Base-by-base conservation (phyloP, 2,113 vertebrate genomes). In the Tetrax tetrax region DNA sequence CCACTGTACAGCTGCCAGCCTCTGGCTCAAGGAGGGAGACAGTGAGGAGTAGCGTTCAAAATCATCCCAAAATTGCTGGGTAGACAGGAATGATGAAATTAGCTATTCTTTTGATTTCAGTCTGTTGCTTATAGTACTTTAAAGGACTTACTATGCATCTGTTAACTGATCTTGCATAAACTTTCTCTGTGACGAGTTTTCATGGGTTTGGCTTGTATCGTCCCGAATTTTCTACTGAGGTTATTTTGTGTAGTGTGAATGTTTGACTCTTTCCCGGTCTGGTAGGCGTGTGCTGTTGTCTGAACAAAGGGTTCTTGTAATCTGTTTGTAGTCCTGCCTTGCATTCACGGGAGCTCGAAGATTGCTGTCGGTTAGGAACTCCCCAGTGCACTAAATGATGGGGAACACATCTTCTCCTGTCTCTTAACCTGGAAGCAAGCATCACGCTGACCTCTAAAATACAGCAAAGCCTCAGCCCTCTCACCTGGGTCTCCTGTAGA, bases 41-140 rank as follows among this genome's bases (percentile, higher is more conserved):
- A 4, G 54, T 1, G 4, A 16, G 50, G 37, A 25, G 12, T 14
- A 4, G 31, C 7, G 4, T 22, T 50, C 21, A 29, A 2, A 70
- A 21, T 51, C 33, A 12, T 25, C 45, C 57, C 5, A 2, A 82
- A 66, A 27, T 12, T 64, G 57, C 79, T 90, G 85, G 59, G 70
- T 19, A 72, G 59, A 41, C 82, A 72, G 54, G 71, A 76, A 37
- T 37, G 66, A 64, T 69, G 50, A 45, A 85, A 76, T 80, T 13
- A 76, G 27, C 22, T 53, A 0, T 65, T 85, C 48, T 76, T 92
- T 57, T 77, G n/a, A 48, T 60, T 87, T 60, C 24, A 41, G 22
- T 38, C 47, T 47, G 18, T 74, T 41, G 31, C 24, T 60, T 56
- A 3, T 37, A 83, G 22, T 31, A 17, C 75, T 85, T 76, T 28